These are phyloP conservation scores for Solenopsis invicta DNA, from an alignment of 1,140 invertebrate genomes.

Conservation along the genomic window DNA sequence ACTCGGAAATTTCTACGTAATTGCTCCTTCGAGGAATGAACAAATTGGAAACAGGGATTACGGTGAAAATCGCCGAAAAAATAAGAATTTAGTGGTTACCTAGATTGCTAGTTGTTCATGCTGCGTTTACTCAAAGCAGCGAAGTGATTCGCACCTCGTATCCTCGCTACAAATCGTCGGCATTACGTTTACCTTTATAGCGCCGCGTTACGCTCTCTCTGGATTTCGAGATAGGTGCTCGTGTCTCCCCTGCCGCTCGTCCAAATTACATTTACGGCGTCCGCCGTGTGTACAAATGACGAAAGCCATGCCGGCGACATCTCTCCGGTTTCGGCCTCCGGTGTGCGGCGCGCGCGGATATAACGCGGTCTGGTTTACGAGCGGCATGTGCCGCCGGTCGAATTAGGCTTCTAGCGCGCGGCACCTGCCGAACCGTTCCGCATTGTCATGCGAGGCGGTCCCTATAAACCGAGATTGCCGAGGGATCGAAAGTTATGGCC, in stretches of 20 bases:
- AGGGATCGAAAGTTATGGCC: conserved; percentile 75
- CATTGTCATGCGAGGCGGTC: conserved; percentile 76
- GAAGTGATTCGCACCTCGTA: conserved; percentile 39
- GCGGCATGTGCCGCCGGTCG: conserved; percentile 70
- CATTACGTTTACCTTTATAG: conserved; percentile 41
- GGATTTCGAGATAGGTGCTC: conserved; percentile 14
- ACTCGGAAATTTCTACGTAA: background rate
- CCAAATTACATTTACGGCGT: conserved; percentile 70
- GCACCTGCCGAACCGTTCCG: conserved; percentile 70
- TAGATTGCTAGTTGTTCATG: background rate
- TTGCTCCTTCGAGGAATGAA: background rate
- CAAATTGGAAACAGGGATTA: background rate
- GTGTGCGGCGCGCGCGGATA: background rate
- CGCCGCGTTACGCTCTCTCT: conserved; percentile 26
- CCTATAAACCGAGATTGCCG: conserved; percentile 79
- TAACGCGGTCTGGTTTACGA: conserved; percentile 67
- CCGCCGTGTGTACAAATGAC: conserved; percentile 63
- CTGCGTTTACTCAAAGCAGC: conserved; percentile 7
- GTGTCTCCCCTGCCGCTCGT: conserved; percentile 62
- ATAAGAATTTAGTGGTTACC: conserved; percentile 2
- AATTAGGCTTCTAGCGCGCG: conserved; percentile 69
- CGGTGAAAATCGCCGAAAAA: background rate
- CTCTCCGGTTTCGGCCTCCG: conserved; percentile 8
- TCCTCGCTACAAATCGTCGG: conserved; percentile 14
- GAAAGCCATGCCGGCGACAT: conserved; percentile 44